Base-by-base conservation (phyloP, 2,113 vertebrate species). In the Herpetotheres cachinnans region DNA sequence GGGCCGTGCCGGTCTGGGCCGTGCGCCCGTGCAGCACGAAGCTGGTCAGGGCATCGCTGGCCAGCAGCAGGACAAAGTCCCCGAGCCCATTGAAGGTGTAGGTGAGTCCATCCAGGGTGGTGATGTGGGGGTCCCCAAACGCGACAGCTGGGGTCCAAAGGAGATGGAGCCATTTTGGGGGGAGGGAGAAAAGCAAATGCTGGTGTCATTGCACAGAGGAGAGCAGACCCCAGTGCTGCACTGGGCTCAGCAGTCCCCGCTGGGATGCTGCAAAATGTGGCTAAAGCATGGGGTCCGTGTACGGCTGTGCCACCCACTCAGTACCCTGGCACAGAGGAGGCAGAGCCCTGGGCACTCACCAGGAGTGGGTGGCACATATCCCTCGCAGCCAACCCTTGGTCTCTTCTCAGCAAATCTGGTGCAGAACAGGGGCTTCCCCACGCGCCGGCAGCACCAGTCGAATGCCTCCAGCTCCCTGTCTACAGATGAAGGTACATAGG, bases 51-150 rank as follows among this genome's bases (percentile, higher is more conserved):
- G 66, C 74, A 73, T 88, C 13, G 0, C 87, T 54, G 74, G 93
- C 92, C 84, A 88, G 70, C 54, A 97, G 90, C 81, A 97, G 78
- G 70, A 87, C 66, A 59, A 97, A 97, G 82, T 96, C 95, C 22
- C 95, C 95, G 0, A 96, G 95, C 17, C 95, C 96, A 25, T 97
- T 97, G 87, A 97, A 97, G 36, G 95, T 96, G 66, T 95, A 97
- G 40, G 87, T 90, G 52, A 96, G 92, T 61, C 96, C 96, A 92
- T 96, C 96, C 84, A 97, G 36, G 25, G 95, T 97, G 62, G 61
- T 94, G 90, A 97, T 89, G 42, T 97, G 96, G 44, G 96, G 96
- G 21, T 96, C 96, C 19, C 96, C 96, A 0, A 96, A 96, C 44
- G 95, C 93, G 0, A 87, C 71, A 62, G 92, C 96, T 97, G 36